phyloP scores from a whole-genome alignment of 92 coral and sea anemone species.

The Actinostola sp. region DNA sequence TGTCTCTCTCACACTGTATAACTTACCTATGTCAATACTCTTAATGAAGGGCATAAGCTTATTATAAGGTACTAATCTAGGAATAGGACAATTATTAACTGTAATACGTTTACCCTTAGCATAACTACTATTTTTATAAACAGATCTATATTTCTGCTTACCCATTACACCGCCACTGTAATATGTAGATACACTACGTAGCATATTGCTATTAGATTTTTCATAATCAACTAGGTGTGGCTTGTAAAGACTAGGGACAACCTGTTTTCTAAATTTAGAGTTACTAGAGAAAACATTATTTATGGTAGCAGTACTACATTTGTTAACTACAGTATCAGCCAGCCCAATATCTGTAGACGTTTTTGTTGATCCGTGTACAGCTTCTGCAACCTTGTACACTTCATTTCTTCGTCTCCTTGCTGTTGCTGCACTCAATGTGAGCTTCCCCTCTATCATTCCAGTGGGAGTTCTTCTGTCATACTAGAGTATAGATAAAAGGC shows the following conservation, averaged over 20 bases:
- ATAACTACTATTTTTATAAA: constrained; percentile 18
- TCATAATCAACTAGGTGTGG: not conserved
- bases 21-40: no score
- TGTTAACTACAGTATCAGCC: constrained; percentile 1
- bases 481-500: not conserved
- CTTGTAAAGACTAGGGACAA: constrained; percentile 9
- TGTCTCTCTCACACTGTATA: no score
- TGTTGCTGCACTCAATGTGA: constrained; percentile 8
- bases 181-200: constrained; percentile 4
- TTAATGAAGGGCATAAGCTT: no score
- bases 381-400: not conserved
- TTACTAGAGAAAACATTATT: not conserved
- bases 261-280: not conserved
- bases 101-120: constrained; percentile 46
- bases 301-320: not conserved
- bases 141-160: constrained; percentile 9
- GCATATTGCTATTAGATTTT: constrained; percentile 1
- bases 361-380: not conserved
- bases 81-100: constrained; percentile 42
- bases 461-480: not conserved
- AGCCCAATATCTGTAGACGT: constrained; percentile 3
- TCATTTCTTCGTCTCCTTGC: constrained; percentile 16
- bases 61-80: constrained; percentile 64
- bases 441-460: constrained; percentile 1
- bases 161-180: no score